Base-by-base conservation (phyloP, 2,888 invertebrate species). In the Druceiella hillmani region DNA sequence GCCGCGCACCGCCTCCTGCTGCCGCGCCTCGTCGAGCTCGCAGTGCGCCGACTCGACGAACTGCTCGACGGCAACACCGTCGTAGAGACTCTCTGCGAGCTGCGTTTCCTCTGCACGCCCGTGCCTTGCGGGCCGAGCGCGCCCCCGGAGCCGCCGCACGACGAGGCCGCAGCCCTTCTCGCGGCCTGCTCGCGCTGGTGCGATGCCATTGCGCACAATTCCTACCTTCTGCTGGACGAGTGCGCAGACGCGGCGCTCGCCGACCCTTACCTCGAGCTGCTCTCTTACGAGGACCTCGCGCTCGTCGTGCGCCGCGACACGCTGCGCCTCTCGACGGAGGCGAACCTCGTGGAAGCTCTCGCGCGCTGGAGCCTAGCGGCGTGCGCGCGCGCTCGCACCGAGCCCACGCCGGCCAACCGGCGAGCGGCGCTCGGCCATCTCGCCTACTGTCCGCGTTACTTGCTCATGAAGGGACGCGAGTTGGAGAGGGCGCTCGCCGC, bases 1-100 rank as follows among this genome's bases (percentile, higher is more conserved):
- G 82, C 83, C 2, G 84, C 86, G 13, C 80, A 85, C 55, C 81
- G 83, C 53, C 83, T 86, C 55, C 66, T 84, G 29, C 82, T 87
- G 50, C 74, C 79, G 4, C 79, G 77, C 12, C 66, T 88, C 33
- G 81, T 81, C 2, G 75, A 77, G 44, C 70, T 78, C 40, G 86
- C 86, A 53, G 77, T 83, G 14, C 66, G 74, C 17, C 80, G 78
- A 37, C 68, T 88, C 25, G 79, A 79, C 47, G 70, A 70, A 38
- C 76, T 81, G 57, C 59, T 87, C 17, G 75, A 73, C 40, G 68
- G 74, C 3, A 69, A 74, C 11, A 83, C 79, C 33, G 83, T 82
- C 1, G 68, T 87, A 3, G 74, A 77, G 50, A 75, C 85, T 34
- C 64, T 81, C 48, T 73, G 76, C 2, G 76, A 76, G 35, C 57